These are phyloP conservation scores for Clarias magur DNA, from an alignment of 2,113 vertebrate species.

Conservation along the genomic window DNA sequence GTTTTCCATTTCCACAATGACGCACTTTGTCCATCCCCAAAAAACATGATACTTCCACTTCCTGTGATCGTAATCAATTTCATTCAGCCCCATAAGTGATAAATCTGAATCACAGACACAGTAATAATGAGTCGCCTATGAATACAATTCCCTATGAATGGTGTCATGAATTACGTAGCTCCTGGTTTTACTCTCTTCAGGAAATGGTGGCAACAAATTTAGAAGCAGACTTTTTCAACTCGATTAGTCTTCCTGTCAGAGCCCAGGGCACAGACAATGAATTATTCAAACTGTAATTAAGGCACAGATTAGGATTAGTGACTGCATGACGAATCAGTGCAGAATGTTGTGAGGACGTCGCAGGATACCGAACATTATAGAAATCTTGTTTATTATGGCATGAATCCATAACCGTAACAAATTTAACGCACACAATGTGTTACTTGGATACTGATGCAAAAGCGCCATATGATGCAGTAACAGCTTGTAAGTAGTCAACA, in stretches of 20 bases:
- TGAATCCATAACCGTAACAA: neutral
- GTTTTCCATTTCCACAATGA: constrained; percentile 9
- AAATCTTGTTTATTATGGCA: neutral
- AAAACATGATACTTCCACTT: neutral
- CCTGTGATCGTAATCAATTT: constrained; percentile 20
- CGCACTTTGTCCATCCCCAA: constrained; percentile 23
- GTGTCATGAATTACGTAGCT: constrained; percentile 42
- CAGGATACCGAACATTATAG: constrained; percentile 13
- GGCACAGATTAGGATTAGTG: constrained; percentile 70
- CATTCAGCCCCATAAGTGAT: constrained; percentile 10
- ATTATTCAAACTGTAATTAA: constrained; percentile 80
- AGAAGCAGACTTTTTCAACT: constrained; percentile 56
- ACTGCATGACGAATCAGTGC: constrained; percentile 67
- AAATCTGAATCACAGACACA: constrained; percentile 33
- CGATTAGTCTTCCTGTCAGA: constrained; percentile 60
- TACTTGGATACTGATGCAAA: neutral
- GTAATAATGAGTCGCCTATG: constrained; percentile 22
- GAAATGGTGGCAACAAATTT: constrained; percentile 66
- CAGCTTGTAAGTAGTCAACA: no score
- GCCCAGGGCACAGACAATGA: constrained; percentile 71
- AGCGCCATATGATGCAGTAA: neutral
- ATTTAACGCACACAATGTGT: neutral
- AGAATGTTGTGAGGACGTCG: constrained; percentile 37
- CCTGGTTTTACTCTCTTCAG: constrained; percentile 60
- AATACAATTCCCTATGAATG: constrained; percentile 34